Conservation (phyloP, 2,797 vertebrate genomes). For the Danio jaintianensis region DNA sequence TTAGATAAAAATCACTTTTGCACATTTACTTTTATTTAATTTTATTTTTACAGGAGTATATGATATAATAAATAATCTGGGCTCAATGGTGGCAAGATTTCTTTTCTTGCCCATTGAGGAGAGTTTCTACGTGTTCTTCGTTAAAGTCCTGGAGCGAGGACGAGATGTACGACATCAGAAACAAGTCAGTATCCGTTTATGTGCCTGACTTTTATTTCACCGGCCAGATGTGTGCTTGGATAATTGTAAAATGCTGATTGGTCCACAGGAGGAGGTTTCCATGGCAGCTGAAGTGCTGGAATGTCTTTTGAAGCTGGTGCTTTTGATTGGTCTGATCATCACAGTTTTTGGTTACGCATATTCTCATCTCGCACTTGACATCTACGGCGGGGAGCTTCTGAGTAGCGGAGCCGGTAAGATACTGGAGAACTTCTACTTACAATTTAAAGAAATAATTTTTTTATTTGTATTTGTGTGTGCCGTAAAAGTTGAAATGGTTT, state of each 20-base stretch:
- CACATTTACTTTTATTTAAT: not conserved
- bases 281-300: constrained; percentile 89
- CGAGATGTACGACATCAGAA: constrained; percentile 82
- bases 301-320: constrained; percentile 90
- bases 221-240: not conserved
- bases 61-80: constrained; percentile 95
- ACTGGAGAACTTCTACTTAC: not conserved
- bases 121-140: constrained; percentile 98
- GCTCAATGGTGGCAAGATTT: constrained; percentile 97
- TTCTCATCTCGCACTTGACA: constrained; percentile 91
- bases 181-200: constrained; percentile 76
- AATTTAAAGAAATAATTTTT: not conserved
- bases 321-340: constrained; percentile 91
- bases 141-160: constrained; percentile 92
- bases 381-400: constrained; percentile 93
- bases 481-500: constrained; percentile 12
- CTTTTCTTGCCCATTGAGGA: constrained; percentile 95
- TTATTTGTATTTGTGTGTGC: not conserved
- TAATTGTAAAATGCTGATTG: constrained; percentile 47
- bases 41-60: constrained; percentile 82
- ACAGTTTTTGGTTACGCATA: constrained; percentile 92
- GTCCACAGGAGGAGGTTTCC: constrained; percentile 85
- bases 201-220: not conserved
- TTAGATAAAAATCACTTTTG: not conserved
- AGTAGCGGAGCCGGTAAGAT: constrained; percentile 89